Evolutionary conservation across 2,888 invertebrate species (phyloP).

Genomic region (Vesta saturnalis): DNA sequence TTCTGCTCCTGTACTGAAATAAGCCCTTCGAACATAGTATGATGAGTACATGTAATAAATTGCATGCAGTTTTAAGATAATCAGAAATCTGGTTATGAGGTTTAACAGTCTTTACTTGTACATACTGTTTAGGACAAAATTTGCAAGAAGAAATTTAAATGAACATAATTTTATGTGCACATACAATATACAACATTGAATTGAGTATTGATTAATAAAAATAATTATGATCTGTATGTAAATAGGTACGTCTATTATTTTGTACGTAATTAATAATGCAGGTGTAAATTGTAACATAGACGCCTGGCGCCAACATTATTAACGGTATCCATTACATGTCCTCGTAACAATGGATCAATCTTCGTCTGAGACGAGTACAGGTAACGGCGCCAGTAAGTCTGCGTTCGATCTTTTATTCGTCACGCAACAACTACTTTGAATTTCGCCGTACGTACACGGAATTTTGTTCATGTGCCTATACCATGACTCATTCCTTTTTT

Average conservation of each 20-base stretch:
- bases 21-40: no score
- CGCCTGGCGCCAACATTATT: slow-evolving; percentile 48
- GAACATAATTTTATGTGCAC: no score
- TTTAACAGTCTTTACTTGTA: no score
- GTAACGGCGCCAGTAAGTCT: slow-evolving; percentile 50
- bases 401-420: slow-evolving; percentile 50
- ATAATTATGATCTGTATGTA: neutral
- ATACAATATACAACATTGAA: no score
- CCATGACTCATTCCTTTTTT: slow-evolving; percentile 7
- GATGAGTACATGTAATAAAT: no score
- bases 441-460: slow-evolving; percentile 26
- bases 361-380: slow-evolving; percentile 39
- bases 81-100: no score
- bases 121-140: no score
- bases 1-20: no score
- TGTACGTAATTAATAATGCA: slow-evolving; percentile 24
- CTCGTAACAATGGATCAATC: slow-evolving; percentile 47
- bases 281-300: slow-evolving; percentile 27
- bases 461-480: slow-evolving; percentile 17
- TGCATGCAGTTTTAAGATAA: no score
- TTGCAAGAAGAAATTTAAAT: no score
- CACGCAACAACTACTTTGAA: slow-evolving; percentile 43
- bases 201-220: no score
- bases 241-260: slow-evolving; percentile 1
- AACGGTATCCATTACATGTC: slow-evolving; percentile 49